Base-by-base conservation (phyloP, 2,797 vertebrate genomes). In the Amblyopsis hoosieri region DNA sequence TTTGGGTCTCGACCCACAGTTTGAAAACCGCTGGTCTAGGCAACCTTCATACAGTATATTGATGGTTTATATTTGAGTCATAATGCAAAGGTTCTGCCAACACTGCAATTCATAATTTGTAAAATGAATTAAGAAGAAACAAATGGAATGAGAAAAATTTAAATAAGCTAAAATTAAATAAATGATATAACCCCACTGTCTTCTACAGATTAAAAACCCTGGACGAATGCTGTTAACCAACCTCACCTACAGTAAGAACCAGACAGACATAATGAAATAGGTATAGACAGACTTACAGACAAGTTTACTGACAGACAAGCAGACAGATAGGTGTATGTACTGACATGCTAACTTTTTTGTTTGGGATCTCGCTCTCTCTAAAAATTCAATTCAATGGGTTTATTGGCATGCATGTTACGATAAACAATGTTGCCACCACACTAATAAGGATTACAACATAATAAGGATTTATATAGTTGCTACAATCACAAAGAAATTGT, bases 181-280 rank as follows among this genome's bases (percentile, higher is more conserved):
- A 37, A 37, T 37, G 7, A 29, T 29, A 29, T 29, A 37, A 6
- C 33, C 33, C 33, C 46, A 48, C 54, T 48, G 45, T 69, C 19
- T 66, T 29, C 14, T 0, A 0, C 45, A 67, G 50, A 8, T 62
- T 66, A 46, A 57, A 2, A 12, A 3, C 55, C 57, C 75, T 29
- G 0, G 0, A 42, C 56, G 64, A 67, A 6, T 2, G 56, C 45
- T 56, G 12, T n/a, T 37, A 11, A 54, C 52, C 52, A 54, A 54
- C 52, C 13, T 29, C 52, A 12, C 19, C 17, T 29, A 54, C 3
- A 54, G 52, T 54, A 55, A 37, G 23, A n/a, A 10, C 12, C 31
- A 8, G 23, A 29, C 31, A 55, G 23, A 29, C 54, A 55, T 10
- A 13, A 10, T 10, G 8, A 13, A 10, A 47, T 10, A 13, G 9